These are phyloP conservation scores for Choristoneura rosaceana DNA, from an alignment of 2,888 invertebrate genomes.

Conservation along the genomic window DNA sequence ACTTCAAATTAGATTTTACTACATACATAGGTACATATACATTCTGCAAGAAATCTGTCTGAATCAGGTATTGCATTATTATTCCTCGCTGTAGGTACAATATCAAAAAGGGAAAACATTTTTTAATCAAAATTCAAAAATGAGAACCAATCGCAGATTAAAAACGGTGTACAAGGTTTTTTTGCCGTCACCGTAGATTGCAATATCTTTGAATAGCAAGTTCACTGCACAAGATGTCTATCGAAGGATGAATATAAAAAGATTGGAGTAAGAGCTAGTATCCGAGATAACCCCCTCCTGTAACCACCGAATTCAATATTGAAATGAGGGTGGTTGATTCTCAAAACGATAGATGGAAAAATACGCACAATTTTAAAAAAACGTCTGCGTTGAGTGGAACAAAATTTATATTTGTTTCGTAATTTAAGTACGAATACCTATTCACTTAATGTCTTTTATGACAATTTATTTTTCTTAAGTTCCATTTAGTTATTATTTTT, in stretches of 20 bases:
- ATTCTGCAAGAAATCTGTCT: too few species aligned
- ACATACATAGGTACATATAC: too few species aligned
- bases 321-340: constrained; percentile 66
- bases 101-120: not conserved
- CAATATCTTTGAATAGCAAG: constrained; percentile 33
- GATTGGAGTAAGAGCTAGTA: constrained; percentile 25
- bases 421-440: too few species aligned
- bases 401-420: not conserved
- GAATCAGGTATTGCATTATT: not conserved
- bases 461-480: too few species aligned
- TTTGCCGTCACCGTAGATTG: constrained; percentile 21
- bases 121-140: constrained; percentile 10
- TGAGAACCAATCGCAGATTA: constrained; percentile 21
- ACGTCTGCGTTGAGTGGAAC: not conserved
- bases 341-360: constrained; percentile 52
- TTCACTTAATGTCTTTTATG: too few species aligned
- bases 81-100: not conserved
- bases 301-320: constrained; percentile 65
- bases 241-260: constrained; percentile 37
- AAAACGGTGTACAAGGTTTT: constrained; percentile 8
- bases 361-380: constrained; percentile 41
- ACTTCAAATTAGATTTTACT: too few species aligned
- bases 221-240: constrained; percentile 33
- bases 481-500: too few species aligned
- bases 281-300: constrained; percentile 21